Conservation (phyloP, 2,113 vertebrate genomes). For the Mola mola region DNA sequence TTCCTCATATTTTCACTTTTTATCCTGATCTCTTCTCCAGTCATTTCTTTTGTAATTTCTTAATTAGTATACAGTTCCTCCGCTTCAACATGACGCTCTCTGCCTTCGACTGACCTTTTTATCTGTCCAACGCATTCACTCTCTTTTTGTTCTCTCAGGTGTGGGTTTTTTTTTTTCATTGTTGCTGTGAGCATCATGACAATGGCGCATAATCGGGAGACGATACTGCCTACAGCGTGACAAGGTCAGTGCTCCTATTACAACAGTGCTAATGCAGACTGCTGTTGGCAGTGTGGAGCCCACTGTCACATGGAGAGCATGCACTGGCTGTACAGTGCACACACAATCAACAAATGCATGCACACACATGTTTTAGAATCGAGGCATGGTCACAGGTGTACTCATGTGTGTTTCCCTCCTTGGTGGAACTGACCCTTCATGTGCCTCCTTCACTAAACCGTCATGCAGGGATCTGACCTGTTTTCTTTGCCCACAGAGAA, state of each 20-base stretch:
- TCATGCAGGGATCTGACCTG: constrained; percentile 53
- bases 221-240: constrained; percentile 40
- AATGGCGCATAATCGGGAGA: constrained; percentile 31
- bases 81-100: constrained; percentile 8
- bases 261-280: constrained; percentile 37
- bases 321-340: too few species aligned
- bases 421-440: constrained; percentile 55
- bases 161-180: too few species aligned
- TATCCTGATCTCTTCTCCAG: constrained; percentile 10
- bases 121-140: not conserved
- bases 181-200: constrained; percentile 10
- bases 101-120: not conserved
- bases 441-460: constrained; percentile 11
- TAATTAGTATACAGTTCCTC: not conserved
- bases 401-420: constrained; percentile 40
- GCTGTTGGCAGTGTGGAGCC: constrained; percentile 36
- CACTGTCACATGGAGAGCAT: constrained; percentile 27
- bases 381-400: constrained; percentile 35
- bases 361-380: constrained; percentile 8
- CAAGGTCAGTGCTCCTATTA: constrained; percentile 36
- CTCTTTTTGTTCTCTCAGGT: constrained; percentile 33
- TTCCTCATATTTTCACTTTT: not conserved
- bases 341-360: constrained; percentile 4
- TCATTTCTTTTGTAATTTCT: not conserved
- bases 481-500: constrained; percentile 38